These are phyloP conservation scores for Chauna torquata DNA, from an alignment of 2,113 vertebrate genomes.

Conservation along the genomic window DNA sequence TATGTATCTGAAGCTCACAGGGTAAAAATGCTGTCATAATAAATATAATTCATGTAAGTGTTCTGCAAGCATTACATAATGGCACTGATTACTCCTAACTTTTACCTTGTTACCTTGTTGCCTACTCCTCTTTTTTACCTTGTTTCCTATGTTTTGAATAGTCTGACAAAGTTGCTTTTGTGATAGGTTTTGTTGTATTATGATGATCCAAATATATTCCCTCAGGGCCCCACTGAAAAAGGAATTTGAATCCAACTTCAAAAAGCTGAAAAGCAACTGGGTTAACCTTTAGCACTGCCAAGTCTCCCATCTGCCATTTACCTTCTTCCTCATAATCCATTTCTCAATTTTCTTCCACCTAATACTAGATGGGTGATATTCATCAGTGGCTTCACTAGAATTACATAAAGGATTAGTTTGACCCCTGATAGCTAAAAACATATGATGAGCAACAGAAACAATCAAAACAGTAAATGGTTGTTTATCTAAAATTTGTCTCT, in stretches of 20 bases:
- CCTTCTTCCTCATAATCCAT: not conserved
- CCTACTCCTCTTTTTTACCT: not conserved
- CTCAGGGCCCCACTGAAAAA: not conserved
- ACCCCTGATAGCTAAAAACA: not conserved
- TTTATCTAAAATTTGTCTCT: not conserved
- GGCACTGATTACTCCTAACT: not conserved
- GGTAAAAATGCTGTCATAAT: not conserved
- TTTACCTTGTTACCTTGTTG: not conserved
- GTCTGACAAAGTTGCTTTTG: not conserved
- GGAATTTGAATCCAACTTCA: not conserved
- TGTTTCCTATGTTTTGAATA: not conserved
- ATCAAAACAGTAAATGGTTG: not conserved
- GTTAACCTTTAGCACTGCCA: not conserved
- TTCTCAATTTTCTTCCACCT: not conserved
- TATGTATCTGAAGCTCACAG: not conserved
- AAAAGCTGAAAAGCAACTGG: constrained; percentile 4
- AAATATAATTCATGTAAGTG: not conserved
- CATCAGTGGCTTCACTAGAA: not conserved
- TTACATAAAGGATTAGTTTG: not conserved
- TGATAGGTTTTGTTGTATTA: not conserved
- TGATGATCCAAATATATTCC: not conserved
- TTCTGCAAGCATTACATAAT: not conserved
- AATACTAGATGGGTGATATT: not conserved
- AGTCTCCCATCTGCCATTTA: not conserved
- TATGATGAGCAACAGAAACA: not conserved